Percentiles rank a stretch among this genome's conserved stretches.
Evolutionary conservation across 2,797 vertebrate genomes (phyloP).

Genomic region (Oceanodroma leucorhoa): DNA sequence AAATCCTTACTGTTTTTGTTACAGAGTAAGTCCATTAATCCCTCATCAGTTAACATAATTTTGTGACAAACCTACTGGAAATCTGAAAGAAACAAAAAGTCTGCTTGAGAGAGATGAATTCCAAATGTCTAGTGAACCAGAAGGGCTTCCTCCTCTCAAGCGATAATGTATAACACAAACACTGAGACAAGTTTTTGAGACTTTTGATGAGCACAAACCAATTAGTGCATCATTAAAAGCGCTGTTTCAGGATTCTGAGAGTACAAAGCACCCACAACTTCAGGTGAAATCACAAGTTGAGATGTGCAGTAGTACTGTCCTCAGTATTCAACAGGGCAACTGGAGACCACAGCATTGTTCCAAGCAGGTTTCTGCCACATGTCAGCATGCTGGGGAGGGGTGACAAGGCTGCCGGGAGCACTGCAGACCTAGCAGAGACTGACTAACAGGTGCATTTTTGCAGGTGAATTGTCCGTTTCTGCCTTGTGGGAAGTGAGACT

Average conservation of each 20-base stretch:
- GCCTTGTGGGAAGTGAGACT: neutral
- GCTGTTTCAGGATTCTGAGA: neutral
- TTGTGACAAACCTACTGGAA: neutral
- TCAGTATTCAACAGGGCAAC: neutral
- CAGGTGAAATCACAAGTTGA: neutral
- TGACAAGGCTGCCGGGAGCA: neutral
- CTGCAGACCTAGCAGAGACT: neutral
- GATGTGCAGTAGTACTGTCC: too few species aligned
- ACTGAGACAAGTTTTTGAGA: neutral
- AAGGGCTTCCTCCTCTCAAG: neutral
- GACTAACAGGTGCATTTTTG: neutral
- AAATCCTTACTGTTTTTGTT: neutral
- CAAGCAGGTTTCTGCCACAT: neutral
- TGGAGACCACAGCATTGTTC: neutral
- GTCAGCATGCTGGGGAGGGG: neutral
- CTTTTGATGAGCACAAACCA: neutral
- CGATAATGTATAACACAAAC: accelerated
- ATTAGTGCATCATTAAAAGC: neutral
- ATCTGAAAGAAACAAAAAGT: neutral
- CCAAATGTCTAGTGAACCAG: neutral
- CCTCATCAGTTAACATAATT: neutral
- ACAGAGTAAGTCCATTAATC: neutral
- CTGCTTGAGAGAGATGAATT: neutral
- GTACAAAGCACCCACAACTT: neutral
- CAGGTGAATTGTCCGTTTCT: neutral